Base-by-base conservation (phyloP, 2,888 invertebrate species). In the Caenorhabditis japonica region DNA sequence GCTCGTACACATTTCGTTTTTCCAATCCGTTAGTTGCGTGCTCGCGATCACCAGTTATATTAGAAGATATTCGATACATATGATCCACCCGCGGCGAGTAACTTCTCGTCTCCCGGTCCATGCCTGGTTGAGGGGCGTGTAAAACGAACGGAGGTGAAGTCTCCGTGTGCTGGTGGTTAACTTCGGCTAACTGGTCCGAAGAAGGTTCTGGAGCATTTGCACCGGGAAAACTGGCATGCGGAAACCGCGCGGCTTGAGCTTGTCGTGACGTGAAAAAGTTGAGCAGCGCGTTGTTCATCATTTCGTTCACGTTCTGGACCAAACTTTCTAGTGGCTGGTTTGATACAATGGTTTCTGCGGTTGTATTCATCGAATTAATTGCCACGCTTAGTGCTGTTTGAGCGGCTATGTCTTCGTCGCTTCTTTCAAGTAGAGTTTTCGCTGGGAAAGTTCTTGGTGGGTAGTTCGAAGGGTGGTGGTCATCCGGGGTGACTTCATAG, bases 201-300 rank as follows among this genome's bases (percentile, higher is more conserved):
- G 21, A 23, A 2, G 44, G 44, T 4, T 44, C 25, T 4, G 25
- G 12, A 4, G 13, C 44, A 23, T 23, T 41, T 23, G 25, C 44
- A 13, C 19, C 44, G 8, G 15, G 23, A 4, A 44, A 23, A 2
- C 4, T 44, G 3, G 44, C 15, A 13, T 44, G 4, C 13, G 44
- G 17, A n/a, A 5, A 30, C 30, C 30, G 5, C 5, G 30, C 30
- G 10, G 30, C 30, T 7, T 30, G 30, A 7, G 30, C 30, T 46
- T 46, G 15, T 8, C 19, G 21, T 7, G 34, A 23, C 4, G n/a
- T 27, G 41, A 64, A 64, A 25, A 64, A 64, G 23, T 55, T 47
- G 36, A 21, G 13, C 39, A 64, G 15, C 30, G 62, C 62, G 15
- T 64, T 36, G n/a, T 64, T 64, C 62, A 64, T 64, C 46, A 64